Evolutionary conservation across 2,113 vertebrate species (phyloP).

Genomic region (Trochalopteron elliotii): DNA sequence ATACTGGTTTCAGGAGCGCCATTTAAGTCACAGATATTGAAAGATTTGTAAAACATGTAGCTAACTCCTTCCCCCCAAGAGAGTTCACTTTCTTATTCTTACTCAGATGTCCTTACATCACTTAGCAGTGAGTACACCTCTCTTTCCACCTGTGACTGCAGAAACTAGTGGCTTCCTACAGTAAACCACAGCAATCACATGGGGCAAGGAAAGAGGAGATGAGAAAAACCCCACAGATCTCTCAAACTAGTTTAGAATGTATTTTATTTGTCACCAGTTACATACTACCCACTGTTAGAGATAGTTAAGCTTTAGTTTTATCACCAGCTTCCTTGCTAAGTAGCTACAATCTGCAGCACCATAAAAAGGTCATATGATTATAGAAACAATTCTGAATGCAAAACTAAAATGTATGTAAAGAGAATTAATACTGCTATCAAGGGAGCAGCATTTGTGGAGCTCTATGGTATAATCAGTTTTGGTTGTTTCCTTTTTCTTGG

Average conservation of each 20-base stretch:
- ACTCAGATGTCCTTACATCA: not conserved
- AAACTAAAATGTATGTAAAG: not conserved
- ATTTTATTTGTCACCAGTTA: not conserved
- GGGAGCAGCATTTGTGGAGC: not conserved
- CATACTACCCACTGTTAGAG: not conserved
- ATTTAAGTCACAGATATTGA: not conserved
- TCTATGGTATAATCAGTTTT: not conserved
- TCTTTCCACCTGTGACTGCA: not conserved
- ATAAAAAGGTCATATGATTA: not conserved
- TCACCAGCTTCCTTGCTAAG: not conserved
- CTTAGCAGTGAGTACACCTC: not conserved
- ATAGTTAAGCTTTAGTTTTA: not conserved
- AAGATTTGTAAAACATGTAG: not conserved
- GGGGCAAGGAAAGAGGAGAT: not conserved
- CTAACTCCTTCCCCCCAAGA: not conserved
- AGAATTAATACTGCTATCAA: not conserved
- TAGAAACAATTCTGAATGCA: not conserved
- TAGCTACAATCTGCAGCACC: not conserved
- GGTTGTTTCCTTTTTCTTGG: not conserved
- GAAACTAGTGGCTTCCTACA: not conserved
- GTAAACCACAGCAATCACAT: conserved; percentile 7
- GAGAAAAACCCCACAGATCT: not conserved
- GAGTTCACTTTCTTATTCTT: not conserved
- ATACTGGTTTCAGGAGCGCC: not conserved
- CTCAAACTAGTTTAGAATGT: not conserved